These are phyloP conservation scores for Littorina saxatilis DNA, from an alignment of 1,140 invertebrate species.

Conservation along the genomic window DNA sequence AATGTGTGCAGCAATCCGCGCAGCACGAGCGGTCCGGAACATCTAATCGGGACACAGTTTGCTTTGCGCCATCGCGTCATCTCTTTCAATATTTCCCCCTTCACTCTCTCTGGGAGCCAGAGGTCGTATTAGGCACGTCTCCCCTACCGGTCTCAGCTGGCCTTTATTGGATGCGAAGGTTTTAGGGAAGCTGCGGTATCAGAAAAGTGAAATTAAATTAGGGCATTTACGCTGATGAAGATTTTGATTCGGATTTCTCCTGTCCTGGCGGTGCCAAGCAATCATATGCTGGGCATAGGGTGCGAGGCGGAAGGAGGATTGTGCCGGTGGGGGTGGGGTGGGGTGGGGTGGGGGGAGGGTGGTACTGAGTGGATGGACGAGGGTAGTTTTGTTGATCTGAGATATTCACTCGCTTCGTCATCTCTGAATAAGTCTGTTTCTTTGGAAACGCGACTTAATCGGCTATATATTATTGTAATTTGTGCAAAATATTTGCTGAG, in stretches of 20 bases:
- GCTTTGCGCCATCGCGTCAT: background rate
- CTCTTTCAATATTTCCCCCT: constrained; percentile 9
- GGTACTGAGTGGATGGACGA: too few relatives aligned
- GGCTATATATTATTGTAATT: too few relatives aligned
- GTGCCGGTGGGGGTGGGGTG: too few relatives aligned
- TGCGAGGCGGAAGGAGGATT: too few relatives aligned
- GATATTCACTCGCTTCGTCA: too few relatives aligned
- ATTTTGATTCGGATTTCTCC: constrained; percentile 3
- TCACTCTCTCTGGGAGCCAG: background rate
- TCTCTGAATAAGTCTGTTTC: too few relatives aligned
- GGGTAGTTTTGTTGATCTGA: too few relatives aligned
- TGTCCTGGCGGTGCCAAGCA: background rate
- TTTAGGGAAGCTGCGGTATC: background rate
- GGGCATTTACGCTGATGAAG: constrained; percentile 21
- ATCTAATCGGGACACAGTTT: constrained; percentile 9
- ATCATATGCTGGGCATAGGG: too few relatives aligned
- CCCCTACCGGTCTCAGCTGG: background rate
- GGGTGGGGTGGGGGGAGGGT: too few relatives aligned
- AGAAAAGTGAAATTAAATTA: constrained; percentile 3
- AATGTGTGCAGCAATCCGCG: too few relatives aligned
- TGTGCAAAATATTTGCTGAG: too few relatives aligned
- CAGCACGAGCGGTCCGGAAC: background rate
- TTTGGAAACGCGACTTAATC: too few relatives aligned
- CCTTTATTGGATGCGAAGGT: background rate
- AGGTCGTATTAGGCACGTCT: background rate